These are phyloP conservation scores for Xiphorhynchus erythropygius DNA, from an alignment of 2,797 vertebrate species.

Conservation along the genomic window DNA sequence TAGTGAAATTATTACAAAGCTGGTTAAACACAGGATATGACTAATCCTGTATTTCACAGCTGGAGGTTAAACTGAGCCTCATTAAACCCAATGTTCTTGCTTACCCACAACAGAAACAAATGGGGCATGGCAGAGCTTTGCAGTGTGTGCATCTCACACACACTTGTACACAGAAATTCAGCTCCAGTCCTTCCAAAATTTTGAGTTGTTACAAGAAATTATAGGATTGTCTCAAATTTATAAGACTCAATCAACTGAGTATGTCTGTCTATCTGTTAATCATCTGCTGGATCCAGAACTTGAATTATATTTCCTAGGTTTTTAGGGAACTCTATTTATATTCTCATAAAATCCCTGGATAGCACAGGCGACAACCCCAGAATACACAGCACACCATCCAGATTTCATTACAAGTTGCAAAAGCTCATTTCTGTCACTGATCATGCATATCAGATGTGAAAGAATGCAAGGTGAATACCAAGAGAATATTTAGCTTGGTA, in stretches of 20 bases:
- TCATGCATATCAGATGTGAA: background rate
- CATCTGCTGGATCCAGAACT: background rate
- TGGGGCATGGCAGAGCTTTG: constrained; percentile 30
- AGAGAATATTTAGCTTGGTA: background rate
- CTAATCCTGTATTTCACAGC: constrained; percentile 59
- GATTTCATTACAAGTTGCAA: background rate
- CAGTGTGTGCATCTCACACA: background rate
- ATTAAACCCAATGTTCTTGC: constrained; percentile 56
- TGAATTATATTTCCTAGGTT: background rate
- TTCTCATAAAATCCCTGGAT: background rate
- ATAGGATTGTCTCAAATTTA: background rate
- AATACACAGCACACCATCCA: background rate
- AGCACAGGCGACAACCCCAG: background rate
- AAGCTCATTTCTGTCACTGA: background rate
- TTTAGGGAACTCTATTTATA: background rate
- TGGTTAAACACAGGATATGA: constrained; percentile 57
- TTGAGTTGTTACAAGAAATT: background rate
- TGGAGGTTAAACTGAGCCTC: constrained; percentile 67
- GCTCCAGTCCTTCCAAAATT: background rate
- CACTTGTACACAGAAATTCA: background rate
- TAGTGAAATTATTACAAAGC: constrained; percentile 53
- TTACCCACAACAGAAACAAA: constrained; percentile 49
- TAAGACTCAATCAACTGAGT: background rate
- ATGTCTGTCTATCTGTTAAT: background rate
- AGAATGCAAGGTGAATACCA: background rate